Evolutionary conservation across 2,888 invertebrate genomes (phyloP).

Genomic region (Elgonia sp.): DNA sequence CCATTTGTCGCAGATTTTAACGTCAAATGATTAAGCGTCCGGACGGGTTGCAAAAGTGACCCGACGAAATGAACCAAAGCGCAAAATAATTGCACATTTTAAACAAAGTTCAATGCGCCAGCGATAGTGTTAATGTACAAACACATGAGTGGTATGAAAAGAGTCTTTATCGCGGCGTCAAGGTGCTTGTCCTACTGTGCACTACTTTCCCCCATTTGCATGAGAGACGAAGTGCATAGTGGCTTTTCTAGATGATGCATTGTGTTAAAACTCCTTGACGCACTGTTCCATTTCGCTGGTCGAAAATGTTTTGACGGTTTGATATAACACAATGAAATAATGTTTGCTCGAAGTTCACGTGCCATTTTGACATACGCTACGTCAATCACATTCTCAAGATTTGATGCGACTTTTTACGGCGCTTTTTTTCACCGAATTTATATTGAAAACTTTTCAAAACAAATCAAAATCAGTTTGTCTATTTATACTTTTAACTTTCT

Average conservation of each 20-base stretch:
- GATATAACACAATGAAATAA: constrained; percentile 50
- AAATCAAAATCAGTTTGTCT: neutral
- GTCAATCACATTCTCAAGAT: constrained; percentile 39
- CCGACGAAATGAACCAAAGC: neutral
- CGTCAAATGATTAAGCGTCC: neutral
- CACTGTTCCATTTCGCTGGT: constrained; percentile 53
- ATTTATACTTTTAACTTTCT: neutral
- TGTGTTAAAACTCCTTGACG: constrained; percentile 61
- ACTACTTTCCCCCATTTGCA: constrained; percentile 68
- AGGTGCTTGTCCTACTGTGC: constrained; percentile 63
- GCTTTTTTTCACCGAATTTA: neutral
- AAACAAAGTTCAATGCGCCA: constrained; percentile 56
- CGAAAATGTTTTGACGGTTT: constrained; percentile 62
- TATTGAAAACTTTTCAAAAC: too few relatives aligned
- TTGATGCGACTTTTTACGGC: neutral
- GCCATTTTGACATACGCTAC: constrained; percentile 17
- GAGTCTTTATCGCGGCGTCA: constrained; percentile 61
- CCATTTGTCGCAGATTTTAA: neutral
- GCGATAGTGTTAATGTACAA: constrained; percentile 58
- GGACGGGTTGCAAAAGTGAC: neutral
- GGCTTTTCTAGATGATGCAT: constrained; percentile 57
- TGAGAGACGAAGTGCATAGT: constrained; percentile 41
- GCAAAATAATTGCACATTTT: constrained; percentile 26
- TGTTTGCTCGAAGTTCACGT: constrained; percentile 47
- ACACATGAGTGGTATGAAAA: constrained; percentile 54